These are phyloP conservation scores for Apodemia duryi DNA, from an alignment of 2,888 invertebrate species.

Conservation along the genomic window DNA sequence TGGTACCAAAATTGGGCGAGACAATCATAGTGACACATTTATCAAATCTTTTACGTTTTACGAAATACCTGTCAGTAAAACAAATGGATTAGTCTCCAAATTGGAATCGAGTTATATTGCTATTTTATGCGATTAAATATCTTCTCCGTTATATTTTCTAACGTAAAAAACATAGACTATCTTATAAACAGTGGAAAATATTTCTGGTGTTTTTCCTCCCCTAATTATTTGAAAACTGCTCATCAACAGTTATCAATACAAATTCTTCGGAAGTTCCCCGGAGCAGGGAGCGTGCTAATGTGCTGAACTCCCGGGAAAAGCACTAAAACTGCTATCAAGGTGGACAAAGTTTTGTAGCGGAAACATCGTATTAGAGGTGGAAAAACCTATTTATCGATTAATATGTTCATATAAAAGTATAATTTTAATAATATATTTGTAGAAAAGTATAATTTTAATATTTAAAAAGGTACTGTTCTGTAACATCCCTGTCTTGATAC, in stretches of 20 bases:
- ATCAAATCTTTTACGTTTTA: too few relatives aligned
- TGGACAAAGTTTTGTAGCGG: conserved; percentile 52
- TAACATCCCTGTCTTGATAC: too few relatives aligned
- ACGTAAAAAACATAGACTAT: conserved; percentile 12
- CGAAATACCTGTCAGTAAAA: too few relatives aligned
- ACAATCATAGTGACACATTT: too few relatives aligned
- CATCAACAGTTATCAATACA: conserved; percentile 33
- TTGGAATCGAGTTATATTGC: too few relatives aligned
- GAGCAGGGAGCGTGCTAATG: conserved; percentile 39
- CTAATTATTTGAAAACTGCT: conserved; percentile 17
- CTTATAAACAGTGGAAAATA: not conserved
- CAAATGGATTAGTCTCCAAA: too few relatives aligned
- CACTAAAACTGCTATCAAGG: conserved; percentile 60
- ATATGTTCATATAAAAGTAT: conserved; percentile 25
- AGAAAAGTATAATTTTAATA: not conserved
- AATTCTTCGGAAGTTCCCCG: conserved; percentile 31
- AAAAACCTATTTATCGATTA: conserved; percentile 23
- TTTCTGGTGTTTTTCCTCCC: not conserved
- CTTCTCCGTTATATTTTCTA: too few relatives aligned
- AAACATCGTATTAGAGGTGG: conserved; percentile 45
- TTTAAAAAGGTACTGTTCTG: not conserved
- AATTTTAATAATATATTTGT: too few relatives aligned
- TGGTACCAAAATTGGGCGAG: too few relatives aligned
- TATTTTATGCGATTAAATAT: too few relatives aligned
- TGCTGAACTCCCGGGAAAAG: conserved; percentile 39